Evolutionary conservation across 2,113 vertebrate genomes (phyloP), one percentile per base, ranked within the genome.

Genomic region (Peromyscus maniculatus): DNA sequence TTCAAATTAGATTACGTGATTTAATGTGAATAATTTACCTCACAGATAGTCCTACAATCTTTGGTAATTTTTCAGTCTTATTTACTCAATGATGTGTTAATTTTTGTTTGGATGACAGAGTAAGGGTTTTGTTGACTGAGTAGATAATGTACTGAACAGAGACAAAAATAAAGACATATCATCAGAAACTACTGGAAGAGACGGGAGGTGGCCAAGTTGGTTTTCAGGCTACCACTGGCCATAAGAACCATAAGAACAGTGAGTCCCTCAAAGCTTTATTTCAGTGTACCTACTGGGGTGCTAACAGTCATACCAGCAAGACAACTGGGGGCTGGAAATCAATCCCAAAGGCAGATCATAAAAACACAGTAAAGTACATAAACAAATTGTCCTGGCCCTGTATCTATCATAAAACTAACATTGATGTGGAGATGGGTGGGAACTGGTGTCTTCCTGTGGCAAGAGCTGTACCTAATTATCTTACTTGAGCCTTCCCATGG

Each of bases 21-120:
- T 78, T 62, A 67, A 66, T 93, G 64, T 89, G 75, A 94, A 87
- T 90, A 9, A 87, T 72, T 67, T 96, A 74, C 31, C 36, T 71
- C 62, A 21, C 3, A 91, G 33, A 69, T 91, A 82, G 67, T 83
- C 17, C 46, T 49, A 57, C 7, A 62, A 19, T 49, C 55, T 52
- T 95, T 87, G 26, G 46, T 79, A 22, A n/a, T 64, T 80, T 86
- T 49, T 62, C 6, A 43, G 12, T 80, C 9, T 78, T 77, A 93
- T 64, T 69, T 64, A 74, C 62, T 84, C 36, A 28, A 72, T 11
- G n/a, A 33, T 46, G 16, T 62, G 16, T 62, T 91, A 80, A 39
- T 79, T 80, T 3, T 39, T 89, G 39, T 83, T 74, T 71, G 24
- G 43, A 88, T 64, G 36, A 17, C 19, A 62, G 26, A 67, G 8